These are phyloP conservation scores for Diplazon laetatorius DNA, from an alignment of 2,888 invertebrate genomes.

Conservation along the genomic window DNA sequence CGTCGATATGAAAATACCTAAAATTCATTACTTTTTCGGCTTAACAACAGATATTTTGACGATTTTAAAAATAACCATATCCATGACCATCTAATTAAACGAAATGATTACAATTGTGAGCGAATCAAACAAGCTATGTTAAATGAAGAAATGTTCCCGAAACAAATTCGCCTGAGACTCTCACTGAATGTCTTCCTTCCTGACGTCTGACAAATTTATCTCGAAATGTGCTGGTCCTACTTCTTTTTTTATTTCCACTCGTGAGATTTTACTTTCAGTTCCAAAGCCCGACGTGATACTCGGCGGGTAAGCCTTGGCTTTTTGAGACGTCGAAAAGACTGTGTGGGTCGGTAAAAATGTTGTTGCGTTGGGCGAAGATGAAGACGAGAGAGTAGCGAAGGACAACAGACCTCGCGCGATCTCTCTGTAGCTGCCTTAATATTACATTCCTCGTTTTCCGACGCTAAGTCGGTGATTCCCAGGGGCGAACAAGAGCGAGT, in stretches of 20 bases:
- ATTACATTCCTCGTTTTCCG: conserved; percentile 75
- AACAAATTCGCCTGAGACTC: background rate
- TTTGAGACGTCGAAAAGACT: conserved; percentile 17
- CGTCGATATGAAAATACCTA: too few species aligned
- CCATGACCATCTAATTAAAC: too few species aligned
- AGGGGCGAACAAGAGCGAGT: conserved; percentile 40
- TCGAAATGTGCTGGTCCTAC: conserved; percentile 6
- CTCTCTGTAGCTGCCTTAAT: conserved; percentile 71
- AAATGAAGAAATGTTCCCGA: too few species aligned
- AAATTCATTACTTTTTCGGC: too few species aligned
- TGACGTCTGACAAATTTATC: background rate
- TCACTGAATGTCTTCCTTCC: background rate
- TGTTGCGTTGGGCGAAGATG: conserved; percentile 27
- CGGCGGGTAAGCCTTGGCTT: conserved; percentile 29
- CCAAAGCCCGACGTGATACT: conserved; percentile 49
- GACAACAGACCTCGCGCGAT: conserved; percentile 38
- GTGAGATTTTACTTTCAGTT: conserved; percentile 44
- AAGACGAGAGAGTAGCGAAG: conserved; percentile 24
- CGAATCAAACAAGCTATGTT: too few species aligned
- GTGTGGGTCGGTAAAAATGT: conserved; percentile 2
- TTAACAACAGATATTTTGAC: too few species aligned
- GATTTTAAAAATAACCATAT: too few species aligned
- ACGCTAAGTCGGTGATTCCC: conserved; percentile 63
- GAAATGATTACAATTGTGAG: too few species aligned
- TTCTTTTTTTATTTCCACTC: conserved; percentile 46